These are phyloP conservation scores for Oedothorax gibbosus DNA, from an alignment of 1,140 invertebrate genomes.

Conservation along the genomic window DNA sequence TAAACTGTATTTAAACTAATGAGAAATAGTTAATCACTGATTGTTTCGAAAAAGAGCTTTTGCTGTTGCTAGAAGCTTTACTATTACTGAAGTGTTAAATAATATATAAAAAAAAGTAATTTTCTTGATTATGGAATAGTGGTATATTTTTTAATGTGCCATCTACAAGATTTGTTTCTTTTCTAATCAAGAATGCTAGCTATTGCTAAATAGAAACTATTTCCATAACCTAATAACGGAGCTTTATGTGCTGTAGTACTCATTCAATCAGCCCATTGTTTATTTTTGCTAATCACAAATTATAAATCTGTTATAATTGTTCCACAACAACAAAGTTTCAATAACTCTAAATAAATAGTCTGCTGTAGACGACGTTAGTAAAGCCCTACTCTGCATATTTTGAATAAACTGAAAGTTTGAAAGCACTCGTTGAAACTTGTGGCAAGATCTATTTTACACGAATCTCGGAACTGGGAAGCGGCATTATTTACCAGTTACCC, in stretches of 20 bases:
- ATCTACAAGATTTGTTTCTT: background rate
- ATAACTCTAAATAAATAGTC: too few relatives aligned
- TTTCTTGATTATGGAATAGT: background rate
- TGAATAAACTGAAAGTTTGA: background rate
- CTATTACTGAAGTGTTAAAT: background rate
- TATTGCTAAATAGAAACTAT: too few relatives aligned
- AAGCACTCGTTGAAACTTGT: background rate
- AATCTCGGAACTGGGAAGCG: background rate
- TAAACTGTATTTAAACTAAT: too few relatives aligned
- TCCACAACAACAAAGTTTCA: too few relatives aligned
- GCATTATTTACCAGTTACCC: background rate
- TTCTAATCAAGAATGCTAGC: too few relatives aligned
- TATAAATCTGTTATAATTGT: too few relatives aligned
- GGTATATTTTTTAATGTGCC: constrained; percentile 10
- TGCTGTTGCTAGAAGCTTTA: constrained; percentile 15
- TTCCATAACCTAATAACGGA: background rate
- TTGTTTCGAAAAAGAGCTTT: background rate
- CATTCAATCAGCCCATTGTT: background rate
- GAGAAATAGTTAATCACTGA: too few relatives aligned
- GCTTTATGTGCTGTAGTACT: constrained; percentile 9
- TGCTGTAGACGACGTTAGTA: too few relatives aligned
- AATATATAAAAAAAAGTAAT: background rate
- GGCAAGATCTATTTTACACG: background rate
- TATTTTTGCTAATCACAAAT: too few relatives aligned
- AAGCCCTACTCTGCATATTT: background rate